Percentiles rank a stretch among this genome's conserved stretches.
phyloP scores from a whole-genome alignment of 2,113 vertebrate genomes.

The Pluvianellus socialis region DNA sequence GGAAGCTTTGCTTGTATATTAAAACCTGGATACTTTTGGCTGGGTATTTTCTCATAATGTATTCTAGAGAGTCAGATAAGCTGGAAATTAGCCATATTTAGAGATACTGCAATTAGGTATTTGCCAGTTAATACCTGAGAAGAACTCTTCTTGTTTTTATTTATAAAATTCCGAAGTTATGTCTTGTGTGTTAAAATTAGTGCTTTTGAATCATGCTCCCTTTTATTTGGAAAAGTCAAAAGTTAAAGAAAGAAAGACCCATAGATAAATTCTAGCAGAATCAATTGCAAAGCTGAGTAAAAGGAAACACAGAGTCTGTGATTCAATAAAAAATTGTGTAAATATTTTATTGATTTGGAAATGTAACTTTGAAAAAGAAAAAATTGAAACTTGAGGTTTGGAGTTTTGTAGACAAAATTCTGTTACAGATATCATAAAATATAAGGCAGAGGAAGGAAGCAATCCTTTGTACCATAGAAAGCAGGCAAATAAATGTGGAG shows the following conservation, averaged over 20 bases:
- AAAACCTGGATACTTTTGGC: background rate
- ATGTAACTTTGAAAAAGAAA: background rate
- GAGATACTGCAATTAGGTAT: background rate
- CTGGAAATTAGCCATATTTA: background rate
- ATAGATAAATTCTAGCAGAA: background rate
- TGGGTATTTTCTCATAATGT: background rate
- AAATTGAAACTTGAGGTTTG: background rate
- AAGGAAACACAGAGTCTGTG: background rate
- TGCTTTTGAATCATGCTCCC: background rate
- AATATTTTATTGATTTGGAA: constrained; percentile 2
- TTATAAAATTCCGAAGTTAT: background rate
- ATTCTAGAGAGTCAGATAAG: background rate
- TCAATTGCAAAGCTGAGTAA: background rate
- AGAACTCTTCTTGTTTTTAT: background rate
- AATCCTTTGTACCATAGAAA: background rate
- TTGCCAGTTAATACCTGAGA: background rate
- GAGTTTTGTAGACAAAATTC: background rate
- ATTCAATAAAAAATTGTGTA: background rate
- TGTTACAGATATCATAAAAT: background rate
- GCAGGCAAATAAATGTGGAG: background rate
- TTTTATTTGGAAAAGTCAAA: background rate
- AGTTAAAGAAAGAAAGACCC: background rate
- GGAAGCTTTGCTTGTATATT: background rate
- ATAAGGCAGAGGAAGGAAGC: background rate
- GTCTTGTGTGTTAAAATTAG: background rate